These are phyloP conservation scores for Emys orbicularis DNA, from an alignment of 2,797 vertebrate species.

Conservation along the genomic window DNA sequence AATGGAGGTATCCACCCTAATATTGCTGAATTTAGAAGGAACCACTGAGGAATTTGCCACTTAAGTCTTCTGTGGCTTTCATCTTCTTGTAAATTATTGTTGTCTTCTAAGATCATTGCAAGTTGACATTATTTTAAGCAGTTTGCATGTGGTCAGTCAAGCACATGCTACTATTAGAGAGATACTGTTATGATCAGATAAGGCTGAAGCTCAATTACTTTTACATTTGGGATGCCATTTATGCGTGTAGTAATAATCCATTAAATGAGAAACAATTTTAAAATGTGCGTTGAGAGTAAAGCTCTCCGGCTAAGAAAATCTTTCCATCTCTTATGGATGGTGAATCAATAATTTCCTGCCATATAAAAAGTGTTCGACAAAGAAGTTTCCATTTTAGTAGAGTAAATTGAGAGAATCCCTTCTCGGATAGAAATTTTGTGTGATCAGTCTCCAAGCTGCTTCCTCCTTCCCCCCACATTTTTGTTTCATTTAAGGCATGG, in stretches of 20 bases:
- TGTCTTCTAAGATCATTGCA: slow-evolving; percentile 15
- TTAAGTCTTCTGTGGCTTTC: background rate
- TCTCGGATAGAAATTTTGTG: slow-evolving; percentile 40
- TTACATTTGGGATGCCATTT: slow-evolving; percentile 52
- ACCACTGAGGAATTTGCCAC: background rate
- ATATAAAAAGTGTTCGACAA: slow-evolving; percentile 43
- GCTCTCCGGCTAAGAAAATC: background rate
- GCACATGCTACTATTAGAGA: slow-evolving; percentile 30
- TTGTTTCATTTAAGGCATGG: background rate
- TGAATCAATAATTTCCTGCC: slow-evolving; percentile 44
- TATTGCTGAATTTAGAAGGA: slow-evolving; percentile 10
- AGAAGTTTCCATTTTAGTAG: slow-evolving; percentile 32
- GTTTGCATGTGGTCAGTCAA: slow-evolving; percentile 22
- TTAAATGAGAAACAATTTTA: slow-evolving; percentile 61
- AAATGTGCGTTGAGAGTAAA: slow-evolving; percentile 19
- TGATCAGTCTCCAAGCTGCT: background rate
- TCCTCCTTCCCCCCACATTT: accelerated
- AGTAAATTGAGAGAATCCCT: slow-evolving; percentile 49
- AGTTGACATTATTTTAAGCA: slow-evolving; percentile 36
- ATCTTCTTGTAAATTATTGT: slow-evolving; percentile 45
- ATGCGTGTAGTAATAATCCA: slow-evolving; percentile 44
- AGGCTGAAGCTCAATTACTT: slow-evolving; percentile 58
- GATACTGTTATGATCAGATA: background rate
- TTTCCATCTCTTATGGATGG: slow-evolving; percentile 41
- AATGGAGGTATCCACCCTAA: accelerated